A percentile compares a stretch with the other conserved stretches of the same genome.
Conservation (phyloP, 2,888 invertebrate genomes). For the Oegoconia quadripuncta region DNA sequence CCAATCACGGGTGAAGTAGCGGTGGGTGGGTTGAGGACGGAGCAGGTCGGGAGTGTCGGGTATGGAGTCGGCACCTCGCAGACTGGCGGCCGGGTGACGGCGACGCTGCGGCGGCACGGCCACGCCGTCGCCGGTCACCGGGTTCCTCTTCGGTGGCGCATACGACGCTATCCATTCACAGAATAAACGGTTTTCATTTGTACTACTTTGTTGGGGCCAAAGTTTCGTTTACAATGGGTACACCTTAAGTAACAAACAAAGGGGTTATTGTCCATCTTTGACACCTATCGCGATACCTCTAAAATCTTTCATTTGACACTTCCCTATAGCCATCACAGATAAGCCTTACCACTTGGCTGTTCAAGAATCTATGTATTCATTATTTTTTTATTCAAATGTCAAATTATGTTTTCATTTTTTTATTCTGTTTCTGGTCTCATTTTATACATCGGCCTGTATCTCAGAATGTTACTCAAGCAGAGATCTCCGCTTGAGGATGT, state of each 20-base stretch:
- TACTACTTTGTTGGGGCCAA: conserved; percentile 27
- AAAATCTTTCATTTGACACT: no score
- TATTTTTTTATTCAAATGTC: no score
- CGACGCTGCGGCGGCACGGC: conserved; percentile 72
- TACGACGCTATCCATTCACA: conserved; percentile 71
- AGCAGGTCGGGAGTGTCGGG: conserved; percentile 38
- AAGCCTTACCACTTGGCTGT: no score
- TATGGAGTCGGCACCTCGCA: conserved; percentile 72
- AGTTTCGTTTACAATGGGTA: conserved; percentile 19
- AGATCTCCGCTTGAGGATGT: no score
- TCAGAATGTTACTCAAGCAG: no score
- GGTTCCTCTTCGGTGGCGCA: conserved; percentile 79
- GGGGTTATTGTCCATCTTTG: not conserved
- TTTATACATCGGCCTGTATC: no score
- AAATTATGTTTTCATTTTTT: no score
- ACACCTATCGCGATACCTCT: not conserved
- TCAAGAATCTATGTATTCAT: no score
- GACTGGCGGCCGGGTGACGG: conserved; percentile 67
- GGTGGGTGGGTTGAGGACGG: conserved; percentile 62
- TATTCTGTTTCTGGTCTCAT: no score
- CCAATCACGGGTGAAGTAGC: conserved; percentile 61
- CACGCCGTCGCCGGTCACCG: conserved; percentile 82
- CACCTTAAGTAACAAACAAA: conserved; percentile 1
- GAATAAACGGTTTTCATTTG: conserved; percentile 71
- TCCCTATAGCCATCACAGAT: no score